Evolutionary conservation across 2,113 vertebrate genomes (phyloP), one percentile per base, ranked within the genome.

Genomic region (Nothobranchius kuhntae): DNA sequence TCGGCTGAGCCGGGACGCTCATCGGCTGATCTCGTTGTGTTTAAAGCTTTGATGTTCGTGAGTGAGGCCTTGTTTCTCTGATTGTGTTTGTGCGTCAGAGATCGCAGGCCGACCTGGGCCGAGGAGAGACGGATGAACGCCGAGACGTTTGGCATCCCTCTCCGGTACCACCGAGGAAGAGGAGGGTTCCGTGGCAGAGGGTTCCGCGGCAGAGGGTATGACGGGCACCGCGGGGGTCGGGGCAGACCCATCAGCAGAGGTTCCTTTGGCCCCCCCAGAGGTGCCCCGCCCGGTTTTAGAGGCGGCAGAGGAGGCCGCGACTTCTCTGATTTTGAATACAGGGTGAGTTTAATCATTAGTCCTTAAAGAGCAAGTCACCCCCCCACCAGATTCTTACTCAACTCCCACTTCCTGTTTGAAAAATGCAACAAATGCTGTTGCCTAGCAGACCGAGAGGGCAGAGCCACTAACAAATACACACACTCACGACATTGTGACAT

Each of bases 91-190:
- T 66, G 42, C 53, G 6, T 17, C 71, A 99, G 98, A 84, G 95
- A 99, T n/a, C 91, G 98, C 42, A 94, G 96, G 91, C 92, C 95
- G 45, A 99, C 95, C 55, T 99, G 98, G 98, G 96, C 96, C 1
- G 98, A 99, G 83, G 98, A 99, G 85, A 93, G 98, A 75, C 91
- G 96, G 58, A 77, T 99, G 91, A 99, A 99, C 53, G 93, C 96
- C 0, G 98, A 99, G 93, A 99, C 98, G 1, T 99, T 99, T 7
- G 97, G 98, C 59, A 93, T 99, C 71, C 96, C 97, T 0, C 82
- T 98, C 76, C 95, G 98, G 73, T 92, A 96, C 65, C 93, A 91
- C 50, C 93, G 96, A 2, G 95, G 95, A 17, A 93, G 98, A 51
- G 96, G 96, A 0, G 96, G 95, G 11, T 99, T 74, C 91, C 84